These are phyloP conservation scores for Platynereis dumerilii DNA, from an alignment of 2,888 invertebrate species.

Conservation along the genomic window DNA sequence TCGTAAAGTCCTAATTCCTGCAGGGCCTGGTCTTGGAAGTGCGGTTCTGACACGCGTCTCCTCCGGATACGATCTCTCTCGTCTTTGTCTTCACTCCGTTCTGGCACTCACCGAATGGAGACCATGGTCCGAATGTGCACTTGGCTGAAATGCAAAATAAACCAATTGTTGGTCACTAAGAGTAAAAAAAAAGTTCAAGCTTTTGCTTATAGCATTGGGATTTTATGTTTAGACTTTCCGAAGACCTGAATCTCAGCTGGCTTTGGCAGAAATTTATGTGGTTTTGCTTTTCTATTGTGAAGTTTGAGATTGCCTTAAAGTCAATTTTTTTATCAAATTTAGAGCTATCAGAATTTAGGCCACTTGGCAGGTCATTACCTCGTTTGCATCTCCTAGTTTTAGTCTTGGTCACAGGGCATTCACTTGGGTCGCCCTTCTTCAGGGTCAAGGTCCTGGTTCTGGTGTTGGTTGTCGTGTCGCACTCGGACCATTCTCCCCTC, in stretches of 20 bases:
- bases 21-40: constrained; percentile 51
- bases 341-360: background rate
- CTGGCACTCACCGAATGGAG: constrained; percentile 48
- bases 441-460: constrained; percentile 23
- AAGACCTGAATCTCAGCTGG: too few species aligned
- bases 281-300: too few species aligned
- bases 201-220: too few species aligned
- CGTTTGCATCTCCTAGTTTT: constrained; percentile 22
- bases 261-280: too few species aligned
- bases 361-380: constrained; percentile 2
- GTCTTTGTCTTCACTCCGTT: constrained; percentile 56
- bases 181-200: too few species aligned
- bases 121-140: constrained; percentile 49
- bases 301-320: too few species aligned
- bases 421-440: constrained; percentile 12
- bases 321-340: too few species aligned
- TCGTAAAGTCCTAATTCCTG: constrained; percentile 22
- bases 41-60: constrained; percentile 49
- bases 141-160: constrained; percentile 7
- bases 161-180: too few species aligned
- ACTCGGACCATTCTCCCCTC: constrained; percentile 25
- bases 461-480: constrained; percentile 21
- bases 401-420: constrained; percentile 19
- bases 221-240: too few species aligned
- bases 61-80: constrained; percentile 47